Conservation (phyloP, 1,140 invertebrate species). For the Rhopalosiphum padi region DNA sequence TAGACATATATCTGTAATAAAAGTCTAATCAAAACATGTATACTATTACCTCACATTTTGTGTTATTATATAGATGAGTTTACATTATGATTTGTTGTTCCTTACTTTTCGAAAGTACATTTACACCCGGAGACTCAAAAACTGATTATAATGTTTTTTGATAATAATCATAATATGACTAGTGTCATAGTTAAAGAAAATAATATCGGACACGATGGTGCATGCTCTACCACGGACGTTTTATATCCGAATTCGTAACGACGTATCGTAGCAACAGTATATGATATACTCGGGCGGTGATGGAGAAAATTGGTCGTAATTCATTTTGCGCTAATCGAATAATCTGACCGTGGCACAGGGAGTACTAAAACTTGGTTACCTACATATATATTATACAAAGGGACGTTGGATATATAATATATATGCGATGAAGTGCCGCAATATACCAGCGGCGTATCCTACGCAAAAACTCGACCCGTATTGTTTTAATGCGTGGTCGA, state of each 20-base stretch:
- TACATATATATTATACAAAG: neutral
- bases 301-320: neutral
- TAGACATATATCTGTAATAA: too few relatives aligned
- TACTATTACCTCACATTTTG: too few relatives aligned
- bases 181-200: neutral
- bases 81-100: too few relatives aligned
- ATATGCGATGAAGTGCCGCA: neutral
- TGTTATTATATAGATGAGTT: too few relatives aligned
- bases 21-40: too few relatives aligned
- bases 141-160: neutral
- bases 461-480: neutral
- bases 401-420: neutral
- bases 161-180: neutral
- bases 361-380: neutral
- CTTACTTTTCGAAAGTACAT: neutral
- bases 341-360: neutral
- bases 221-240: neutral
- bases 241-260: neutral
- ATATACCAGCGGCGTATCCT: neutral
- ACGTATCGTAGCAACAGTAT: neutral
- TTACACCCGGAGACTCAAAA: neutral
- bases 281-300: neutral
- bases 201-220: neutral
- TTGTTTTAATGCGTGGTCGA: neutral
- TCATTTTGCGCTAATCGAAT: constrained; percentile 16